These are phyloP conservation scores for Apotomis capreana DNA, from an alignment of 2,888 invertebrate genomes.

Conservation along the genomic window DNA sequence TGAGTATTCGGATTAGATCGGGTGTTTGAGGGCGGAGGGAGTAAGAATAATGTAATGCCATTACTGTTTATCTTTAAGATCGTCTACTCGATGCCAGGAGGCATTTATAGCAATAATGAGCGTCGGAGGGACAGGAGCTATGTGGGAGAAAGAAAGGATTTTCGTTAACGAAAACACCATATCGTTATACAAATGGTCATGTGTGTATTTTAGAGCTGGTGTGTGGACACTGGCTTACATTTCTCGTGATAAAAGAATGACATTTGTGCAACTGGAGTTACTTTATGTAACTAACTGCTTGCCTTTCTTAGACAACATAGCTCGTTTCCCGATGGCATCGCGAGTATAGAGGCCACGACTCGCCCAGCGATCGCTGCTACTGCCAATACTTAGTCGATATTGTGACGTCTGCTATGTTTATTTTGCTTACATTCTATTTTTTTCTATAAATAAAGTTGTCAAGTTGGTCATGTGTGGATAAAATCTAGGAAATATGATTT, in stretches of 20 bases:
- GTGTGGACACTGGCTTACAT: background rate
- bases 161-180: no score
- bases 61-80: constrained; percentile 34
- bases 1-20: background rate
- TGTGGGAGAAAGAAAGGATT: background rate
- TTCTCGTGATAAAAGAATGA: background rate
- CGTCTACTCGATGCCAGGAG: constrained; percentile 38
- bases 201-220: no score
- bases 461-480: no score
- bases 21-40: constrained; percentile 12
- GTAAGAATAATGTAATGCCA: constrained; percentile 36
- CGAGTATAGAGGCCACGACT: constrained; percentile 21
- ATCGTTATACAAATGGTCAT: no score
- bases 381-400: constrained; percentile 32
- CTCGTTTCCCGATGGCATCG: constrained; percentile 7
- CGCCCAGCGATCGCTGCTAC: constrained; percentile 27
- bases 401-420: constrained; percentile 15
- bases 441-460: no score
- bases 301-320: background rate
- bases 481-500: background rate
- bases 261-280: no score
- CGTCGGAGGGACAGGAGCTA: background rate
- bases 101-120: constrained; percentile 44
- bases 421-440: background rate
- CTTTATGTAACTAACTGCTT: no score